Evolutionary conservation across 2,113 vertebrate genomes (phyloP), one percentile per base, ranked within the genome.

Genomic region (Eidolon helvum): DNA sequence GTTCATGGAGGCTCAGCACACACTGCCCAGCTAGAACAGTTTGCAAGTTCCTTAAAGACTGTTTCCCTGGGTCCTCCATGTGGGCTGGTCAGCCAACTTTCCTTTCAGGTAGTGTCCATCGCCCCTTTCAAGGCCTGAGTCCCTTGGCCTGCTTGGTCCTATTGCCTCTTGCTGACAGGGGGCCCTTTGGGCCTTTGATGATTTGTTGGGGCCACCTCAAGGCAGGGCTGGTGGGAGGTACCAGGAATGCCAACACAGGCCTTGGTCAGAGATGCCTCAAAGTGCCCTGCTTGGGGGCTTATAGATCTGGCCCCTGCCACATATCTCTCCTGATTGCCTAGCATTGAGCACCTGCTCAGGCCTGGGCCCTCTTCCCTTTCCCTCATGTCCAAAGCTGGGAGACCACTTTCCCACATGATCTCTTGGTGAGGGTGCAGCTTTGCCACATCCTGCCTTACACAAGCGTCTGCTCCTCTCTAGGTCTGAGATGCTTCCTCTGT

Each of bases 281-380:
- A 53, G 66, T 40, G 14, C 38, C 59, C 45, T 19, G 1, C 45
- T 3, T 65, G 22, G 50, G 45, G n/a, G 8, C 59, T 68, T n/a
- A 1, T 18, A 21, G 28, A 26, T 61, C 45, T 22, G 55, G 33
- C 12, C 26, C 22, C 28, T 30, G 33, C 21, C 28, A 15, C 2
- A 0, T 10, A 10, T 78, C 55, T 72, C 4, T 28, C 68, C 7
- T n/a, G 16, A 7, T 33, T 53, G 38, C 48, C 26, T 1, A 55
- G 43, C 38, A 26, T 1, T 1, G 33, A 50, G 69, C 1, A 0
- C 33, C n/a, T 7, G 7, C 26, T n/a, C 84, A 40, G 15, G 11
- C 33, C 15, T 45, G 19, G n/a, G 22, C 35, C 35, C 35, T 69
- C 66, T 16, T 69, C 66, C n/a, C n/a, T 38, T 19, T 38, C 35